Evolutionary conservation across 1,140 invertebrate genomes (phyloP).

Genomic region (Diachasmimorpha longicaudata): DNA sequence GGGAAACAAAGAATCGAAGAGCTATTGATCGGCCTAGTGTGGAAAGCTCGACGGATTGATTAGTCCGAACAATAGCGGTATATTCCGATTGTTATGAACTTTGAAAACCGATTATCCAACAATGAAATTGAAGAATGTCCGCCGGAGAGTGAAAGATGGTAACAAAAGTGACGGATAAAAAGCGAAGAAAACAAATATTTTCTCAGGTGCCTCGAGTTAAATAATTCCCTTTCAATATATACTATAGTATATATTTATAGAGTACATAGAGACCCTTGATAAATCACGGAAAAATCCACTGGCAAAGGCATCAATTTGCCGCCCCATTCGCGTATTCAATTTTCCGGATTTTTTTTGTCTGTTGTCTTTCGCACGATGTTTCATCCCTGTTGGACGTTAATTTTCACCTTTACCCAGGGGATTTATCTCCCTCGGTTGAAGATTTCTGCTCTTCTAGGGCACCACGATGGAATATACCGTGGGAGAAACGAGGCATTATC

Average conservation of each 20-base stretch:
- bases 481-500: too few relatives aligned
- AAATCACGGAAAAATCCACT: background rate
- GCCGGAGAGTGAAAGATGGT: background rate
- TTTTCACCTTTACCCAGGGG: background rate
- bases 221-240: background rate
- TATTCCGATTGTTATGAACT: background rate
- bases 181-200: background rate
- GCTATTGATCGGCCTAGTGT: background rate
- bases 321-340: background rate
- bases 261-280: background rate
- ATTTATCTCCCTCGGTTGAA: background rate
- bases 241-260: too few relatives aligned
- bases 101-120: background rate
- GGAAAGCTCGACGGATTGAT: background rate
- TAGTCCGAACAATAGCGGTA: background rate
- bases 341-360: background rate
- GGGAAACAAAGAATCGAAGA: background rate
- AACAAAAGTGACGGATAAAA: background rate
- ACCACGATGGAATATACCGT: too few relatives aligned
- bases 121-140: background rate
- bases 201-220: background rate
- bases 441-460: background rate
- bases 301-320: background rate
- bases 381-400: background rate
- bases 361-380: background rate